Base-by-base conservation (phyloP, 2,888 invertebrate genomes). In the Acrobasis repandana region DNA sequence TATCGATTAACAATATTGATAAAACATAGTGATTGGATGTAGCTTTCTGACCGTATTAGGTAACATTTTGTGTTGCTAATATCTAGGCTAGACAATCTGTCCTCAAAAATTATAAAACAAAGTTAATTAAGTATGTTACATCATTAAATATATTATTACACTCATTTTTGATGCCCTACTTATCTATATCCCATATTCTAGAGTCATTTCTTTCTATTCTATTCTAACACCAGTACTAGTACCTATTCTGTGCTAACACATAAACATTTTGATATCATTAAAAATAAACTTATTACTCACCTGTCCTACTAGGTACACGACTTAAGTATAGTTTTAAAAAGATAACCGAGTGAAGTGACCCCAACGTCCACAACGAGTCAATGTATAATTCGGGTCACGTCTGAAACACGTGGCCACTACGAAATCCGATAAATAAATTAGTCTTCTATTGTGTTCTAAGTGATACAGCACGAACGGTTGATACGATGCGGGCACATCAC, bases 401-500 rank as follows among this genome's bases (percentile, higher is more conserved):
- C 51, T 48, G n/a, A 16, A 43, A 36, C 60, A 61, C 58, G 65
- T 62, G 62, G 18, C 49, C 46, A 38, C 11, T 58, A 46, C 50
- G 48, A 61, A 65, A 60, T 52, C 50, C 52, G 18, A 60, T 63
- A 65, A 5, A 62, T 59, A 60, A 60, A 54, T 60, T 49, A 38
- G 20, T 51, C 48, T 52, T 38, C 4, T 48, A 61, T 60, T 52
- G 20, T 43, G 46, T 28, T 46, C 14, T n/a, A 36, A 11, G 36
- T 56, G 28, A 56, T 38, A 15, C 47, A 60, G 56, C 52, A 46
- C 4, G 18, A 20, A 14, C 52, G 33, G 3, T 46, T 9, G 59
- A 65, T 69, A 67, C 70, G 69, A 64, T 64, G 59, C 61, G 65
- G 72, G 66, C 64, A 65, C 63, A 62, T 70, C 68, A 73, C 69